These are phyloP conservation scores for Heliconius hermathena DNA, from an alignment of 1,140 invertebrate genomes.

Conservation along the genomic window DNA sequence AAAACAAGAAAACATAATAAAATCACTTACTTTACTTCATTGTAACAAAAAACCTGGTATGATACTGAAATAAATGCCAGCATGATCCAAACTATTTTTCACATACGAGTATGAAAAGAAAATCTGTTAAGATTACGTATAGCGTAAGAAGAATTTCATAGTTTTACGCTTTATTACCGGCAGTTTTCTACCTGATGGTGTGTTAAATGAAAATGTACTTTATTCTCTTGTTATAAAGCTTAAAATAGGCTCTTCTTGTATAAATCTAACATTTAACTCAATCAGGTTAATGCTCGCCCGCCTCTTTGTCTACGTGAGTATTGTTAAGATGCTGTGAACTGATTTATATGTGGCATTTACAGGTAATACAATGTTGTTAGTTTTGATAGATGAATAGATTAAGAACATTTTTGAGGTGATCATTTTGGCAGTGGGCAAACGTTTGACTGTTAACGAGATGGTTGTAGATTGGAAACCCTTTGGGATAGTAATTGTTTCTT, in stretches of 20 bases:
- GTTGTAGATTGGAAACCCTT: no score
- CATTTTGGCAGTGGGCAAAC: no score
- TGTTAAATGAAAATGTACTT: not conserved
- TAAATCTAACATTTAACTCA: conserved; percentile 26
- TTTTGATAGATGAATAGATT: not conserved
- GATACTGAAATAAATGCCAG: not conserved
- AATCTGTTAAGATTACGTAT: conserved; percentile 10
- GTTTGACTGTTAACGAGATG: no score
- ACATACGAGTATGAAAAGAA: not conserved
- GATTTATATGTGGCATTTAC: conserved; percentile 18
- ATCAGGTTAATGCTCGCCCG: conserved; percentile 25
- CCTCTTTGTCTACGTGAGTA: conserved; percentile 27
- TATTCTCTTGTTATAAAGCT: not conserved
- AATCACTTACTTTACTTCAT: no score
- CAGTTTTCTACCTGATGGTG: not conserved
- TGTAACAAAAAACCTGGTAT: not conserved
- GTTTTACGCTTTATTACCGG: not conserved
- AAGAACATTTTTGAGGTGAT: not conserved
- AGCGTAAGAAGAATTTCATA: not conserved
- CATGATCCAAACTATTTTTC: not conserved
- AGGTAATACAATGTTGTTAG: conserved; percentile 1
- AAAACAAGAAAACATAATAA: no score
- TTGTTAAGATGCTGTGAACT: conserved; percentile 21
- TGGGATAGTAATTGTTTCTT: no score
- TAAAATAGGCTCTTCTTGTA: not conserved